Percentiles rank a stretch among this genome's conserved stretches.
Evolutionary conservation across 2,113 vertebrate species (phyloP).

Genomic region (Pterophyllum scalare): DNA sequence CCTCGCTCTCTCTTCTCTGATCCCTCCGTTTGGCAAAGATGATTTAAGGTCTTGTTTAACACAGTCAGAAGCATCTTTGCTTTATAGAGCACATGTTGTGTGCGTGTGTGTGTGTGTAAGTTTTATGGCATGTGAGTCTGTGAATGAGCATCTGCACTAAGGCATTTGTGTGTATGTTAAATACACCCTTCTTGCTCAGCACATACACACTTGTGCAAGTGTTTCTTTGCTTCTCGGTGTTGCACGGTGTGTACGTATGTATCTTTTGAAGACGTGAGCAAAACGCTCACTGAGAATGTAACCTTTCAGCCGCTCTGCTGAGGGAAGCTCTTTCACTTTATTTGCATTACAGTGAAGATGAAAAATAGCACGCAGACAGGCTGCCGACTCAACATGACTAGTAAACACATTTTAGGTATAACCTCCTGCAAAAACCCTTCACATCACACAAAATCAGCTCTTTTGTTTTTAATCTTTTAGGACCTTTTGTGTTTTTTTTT

Average conservation of each 20-base stretch:
- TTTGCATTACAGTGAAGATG: slow-evolving; percentile 48
- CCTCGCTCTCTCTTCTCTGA: background rate
- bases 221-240: background rate
- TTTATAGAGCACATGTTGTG: slow-evolving; percentile 14
- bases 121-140: background rate
- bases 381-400: slow-evolving; percentile 32
- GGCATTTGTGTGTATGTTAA: background rate
- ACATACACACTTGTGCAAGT: background rate
- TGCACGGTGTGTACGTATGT: background rate
- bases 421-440: background rate
- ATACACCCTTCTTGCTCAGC: background rate
- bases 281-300: slow-evolving; percentile 13
- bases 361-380: slow-evolving; percentile 15
- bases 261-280: slow-evolving; percentile 6
- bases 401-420: slow-evolving; percentile 23
- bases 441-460: background rate
- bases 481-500: background rate
- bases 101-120: background rate
- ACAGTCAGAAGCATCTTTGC: slow-evolving; percentile 39
- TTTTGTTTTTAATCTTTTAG: background rate
- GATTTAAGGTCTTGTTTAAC: slow-evolving; percentile 65
- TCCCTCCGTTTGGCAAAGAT: slow-evolving; percentile 47
- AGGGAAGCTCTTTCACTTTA: slow-evolving; percentile 48
- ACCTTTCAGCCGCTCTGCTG: slow-evolving; percentile 45
- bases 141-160: background rate